Evolutionary conservation across 2,888 invertebrate genomes (phyloP), one percentile per base, ranked within the genome.

Genomic region (Coecobrya sp.): DNA sequence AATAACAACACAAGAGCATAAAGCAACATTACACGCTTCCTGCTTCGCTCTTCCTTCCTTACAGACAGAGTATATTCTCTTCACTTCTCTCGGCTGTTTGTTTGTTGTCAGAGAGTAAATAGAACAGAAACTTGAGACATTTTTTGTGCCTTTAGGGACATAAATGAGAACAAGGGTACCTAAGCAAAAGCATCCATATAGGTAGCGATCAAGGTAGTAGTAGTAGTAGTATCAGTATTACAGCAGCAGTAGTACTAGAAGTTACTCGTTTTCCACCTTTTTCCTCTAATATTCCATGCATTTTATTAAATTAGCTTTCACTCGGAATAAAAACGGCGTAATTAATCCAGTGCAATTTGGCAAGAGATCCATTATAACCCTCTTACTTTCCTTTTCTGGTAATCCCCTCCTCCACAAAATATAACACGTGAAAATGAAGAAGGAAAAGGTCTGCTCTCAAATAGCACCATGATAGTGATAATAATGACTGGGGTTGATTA

Each of bases 231-330:
- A n/a, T n/a, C n/a, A n/a, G n/a, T n/a, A n/a, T n/a, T n/a, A n/a
- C n/a, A n/a, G n/a, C n/a, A n/a, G n/a, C n/a, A n/a, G n/a, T n/a
- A n/a, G n/a, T 25, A 65, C 27, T 0, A 65, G 27, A 59, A 59
- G 59, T 59, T 22, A 19, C 59, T 19, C 5, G n/a, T 19, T 59
- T 59, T 7, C 59, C 59, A n/a, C 22, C 7, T 45, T 79, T 81
- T n/a, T 11, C 11, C 5, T 81, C 16, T 81, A 30, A 3, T 55
- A 19, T 55, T 73, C 62, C 70, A 7, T 70, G 70, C 81, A 79
- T 89, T 81, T 88, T 59, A 82, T 89, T 89, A 82, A 89, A 89
- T 89, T 89, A 89, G 89, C 81, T 68, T 59, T 82, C 89, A 49
- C 65, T 36, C 16, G 68, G 70, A 36, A 36, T 81, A 81, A 88